phyloP scores from a whole-genome alignment of 2,113 vertebrate species.

The Oophaga pumilio region DNA sequence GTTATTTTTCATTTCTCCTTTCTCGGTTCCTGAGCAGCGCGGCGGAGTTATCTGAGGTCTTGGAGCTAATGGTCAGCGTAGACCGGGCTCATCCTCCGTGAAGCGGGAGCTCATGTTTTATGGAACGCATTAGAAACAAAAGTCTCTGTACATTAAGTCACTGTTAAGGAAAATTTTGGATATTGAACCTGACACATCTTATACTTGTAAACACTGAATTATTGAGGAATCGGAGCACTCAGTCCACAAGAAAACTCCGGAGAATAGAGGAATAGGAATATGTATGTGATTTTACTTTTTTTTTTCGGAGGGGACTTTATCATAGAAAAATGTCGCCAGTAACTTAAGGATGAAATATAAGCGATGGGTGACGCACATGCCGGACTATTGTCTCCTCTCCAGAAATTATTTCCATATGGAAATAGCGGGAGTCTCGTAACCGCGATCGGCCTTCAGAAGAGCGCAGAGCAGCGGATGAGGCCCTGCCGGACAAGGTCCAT shows the following conservation, averaged over 20 bases:
- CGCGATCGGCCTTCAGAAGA: no score
- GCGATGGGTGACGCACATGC: neutral
- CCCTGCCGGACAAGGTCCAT: no score
- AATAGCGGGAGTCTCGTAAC: no score
- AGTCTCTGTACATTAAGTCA: slow-evolving; percentile 12
- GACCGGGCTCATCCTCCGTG: neutral
- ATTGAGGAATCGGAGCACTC: slow-evolving; percentile 2
- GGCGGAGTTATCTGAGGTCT: neutral
- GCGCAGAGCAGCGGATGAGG: no score
- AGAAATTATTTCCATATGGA: no score
- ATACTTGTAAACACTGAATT: slow-evolving; percentile 25
- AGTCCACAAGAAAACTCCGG: neutral
- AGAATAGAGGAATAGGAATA: neutral
- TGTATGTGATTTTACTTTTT: neutral
- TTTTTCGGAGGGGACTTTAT: neutral
- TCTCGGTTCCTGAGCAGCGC: neutral
- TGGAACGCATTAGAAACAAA: neutral
- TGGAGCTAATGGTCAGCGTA: slow-evolving; percentile 17
- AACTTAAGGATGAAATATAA: neutral
- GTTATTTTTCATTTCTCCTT: neutral
- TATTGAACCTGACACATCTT: slow-evolving; percentile 6
- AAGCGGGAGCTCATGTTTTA: slow-evolving; percentile 31
- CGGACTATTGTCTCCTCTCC: no score
- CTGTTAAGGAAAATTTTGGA: neutral
- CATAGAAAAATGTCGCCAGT: neutral